These are phyloP conservation scores for Physeter macrocephalus DNA, from an alignment of 2,113 vertebrate genomes.

Conservation along the genomic window DNA sequence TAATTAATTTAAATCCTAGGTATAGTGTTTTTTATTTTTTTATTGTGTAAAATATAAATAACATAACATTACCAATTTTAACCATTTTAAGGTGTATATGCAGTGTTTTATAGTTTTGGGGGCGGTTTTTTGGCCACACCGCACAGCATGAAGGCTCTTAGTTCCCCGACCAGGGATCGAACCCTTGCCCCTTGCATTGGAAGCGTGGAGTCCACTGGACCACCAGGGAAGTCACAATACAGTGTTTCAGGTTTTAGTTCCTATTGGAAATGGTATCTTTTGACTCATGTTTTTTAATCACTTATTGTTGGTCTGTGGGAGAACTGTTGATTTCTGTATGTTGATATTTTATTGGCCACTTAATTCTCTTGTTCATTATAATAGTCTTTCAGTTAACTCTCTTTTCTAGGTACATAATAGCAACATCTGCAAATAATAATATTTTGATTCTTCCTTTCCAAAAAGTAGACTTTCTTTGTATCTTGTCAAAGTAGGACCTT, in stretches of 20 bases:
- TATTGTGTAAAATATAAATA: background rate
- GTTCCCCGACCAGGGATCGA: too few relatives aligned
- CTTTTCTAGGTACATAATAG: background rate
- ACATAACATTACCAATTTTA: background rate
- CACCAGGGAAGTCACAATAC: too few relatives aligned
- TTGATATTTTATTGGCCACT: background rate
- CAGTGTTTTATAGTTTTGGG: background rate
- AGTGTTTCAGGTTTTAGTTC: background rate
- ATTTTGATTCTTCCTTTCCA: background rate
- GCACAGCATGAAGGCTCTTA: too few relatives aligned
- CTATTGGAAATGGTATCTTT: background rate
- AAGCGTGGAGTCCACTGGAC: too few relatives aligned
- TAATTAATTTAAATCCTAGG: background rate
- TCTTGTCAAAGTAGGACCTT: background rate
- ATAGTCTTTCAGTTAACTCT: background rate
- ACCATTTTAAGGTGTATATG: background rate
- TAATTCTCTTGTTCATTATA: background rate
- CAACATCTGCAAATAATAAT: background rate
- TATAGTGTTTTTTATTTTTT: background rate
- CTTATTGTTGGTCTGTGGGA: background rate
- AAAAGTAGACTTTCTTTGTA: background rate
- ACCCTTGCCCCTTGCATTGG: too few relatives aligned
- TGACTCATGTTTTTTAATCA: background rate
- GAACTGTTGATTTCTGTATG: background rate
- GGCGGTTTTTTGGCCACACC: fast-evolving